Evolutionary conservation across 1,140 invertebrate species (phyloP).

Genomic region (Lysiphlebus fabarum): DNA sequence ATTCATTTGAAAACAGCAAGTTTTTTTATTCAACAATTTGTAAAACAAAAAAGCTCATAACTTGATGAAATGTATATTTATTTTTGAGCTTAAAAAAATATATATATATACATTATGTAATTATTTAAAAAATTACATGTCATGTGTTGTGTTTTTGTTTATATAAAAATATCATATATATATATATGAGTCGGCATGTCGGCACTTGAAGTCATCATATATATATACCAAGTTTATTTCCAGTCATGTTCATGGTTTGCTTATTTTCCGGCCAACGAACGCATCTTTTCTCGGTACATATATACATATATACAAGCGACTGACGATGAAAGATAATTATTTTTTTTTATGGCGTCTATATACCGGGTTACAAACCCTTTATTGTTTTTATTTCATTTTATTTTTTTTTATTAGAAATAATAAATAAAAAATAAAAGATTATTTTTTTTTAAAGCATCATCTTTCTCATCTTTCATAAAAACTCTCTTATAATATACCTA

Average conservation of each 20-base stretch:
- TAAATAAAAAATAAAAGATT: too few species aligned
- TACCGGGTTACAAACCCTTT: too few species aligned
- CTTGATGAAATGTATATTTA: slow-evolving; percentile 2
- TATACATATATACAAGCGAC: too few species aligned
- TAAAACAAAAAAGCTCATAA: slow-evolving; percentile 12
- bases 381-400: too few species aligned
- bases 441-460: too few species aligned
- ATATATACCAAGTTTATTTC: slow-evolving; percentile 9
- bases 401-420: too few species aligned
- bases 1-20: slow-evolving; percentile 9
- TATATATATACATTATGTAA: background rate
- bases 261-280: slow-evolving; percentile 13
- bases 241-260: slow-evolving; percentile 12
- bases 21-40: slow-evolving; percentile 3
- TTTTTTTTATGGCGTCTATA: too few species aligned
- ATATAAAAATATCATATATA: slow-evolving; percentile 6
- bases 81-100: background rate
- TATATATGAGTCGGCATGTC: background rate
- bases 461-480: too few species aligned
- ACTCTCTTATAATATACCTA: too few species aligned
- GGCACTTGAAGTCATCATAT: background rate
- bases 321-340: too few species aligned
- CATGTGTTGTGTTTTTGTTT: background rate
- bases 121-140: background rate
- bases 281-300: too few species aligned